Evolutionary conservation across 2,797 vertebrate species (phyloP), one percentile per base, ranked within the genome.

Genomic region (Semotilus atromaculatus): DNA sequence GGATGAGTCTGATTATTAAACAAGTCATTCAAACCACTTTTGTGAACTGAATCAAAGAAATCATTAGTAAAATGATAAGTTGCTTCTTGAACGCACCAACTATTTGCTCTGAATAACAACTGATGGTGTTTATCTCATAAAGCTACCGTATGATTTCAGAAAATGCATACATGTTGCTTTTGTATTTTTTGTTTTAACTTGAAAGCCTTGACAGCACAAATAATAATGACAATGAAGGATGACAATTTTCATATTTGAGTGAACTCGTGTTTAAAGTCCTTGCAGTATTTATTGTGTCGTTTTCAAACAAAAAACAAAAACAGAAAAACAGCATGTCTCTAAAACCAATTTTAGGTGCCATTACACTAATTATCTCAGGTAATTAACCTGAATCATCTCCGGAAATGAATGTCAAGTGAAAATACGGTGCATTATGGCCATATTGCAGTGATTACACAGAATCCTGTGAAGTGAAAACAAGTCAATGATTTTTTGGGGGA

Each of bases 381-480:
- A 85, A 85, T 85, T 43, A 72, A 43, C 74, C 74, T 83, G 23
- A 82, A 82, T 51, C n/a, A 66, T 48, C 75, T 58, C 74, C 21
- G 21, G 43, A 78, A 51, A 78, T 60, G n/a, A 68, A 66, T 74
- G 80, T 73, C 80, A 82, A 40, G 38, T 45, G 68, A 81, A 70
- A 78, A 60, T 34, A 5, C 19, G 14, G 19, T 21, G 13, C 26
- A 74, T 48, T 79, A 31, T 58, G 36, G n/a, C 51, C 75, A 83
- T 88, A 70, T 45, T 85, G 86, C 72, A 55, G 70, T n/a, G 68
- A 85, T 88, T 85, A 88, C 14, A 73, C 73, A 29, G 71, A 68
- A 26, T 83, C 62, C 75, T 78, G 45, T 79, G 53, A 70, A 51
- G 18, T 68, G 18, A 70, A 70, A 60, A 71, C 31, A 38, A 81